Evolutionary conservation across 2,113 vertebrate species (phyloP).

Genomic region (Myanophis thanlyinensis): DNA sequence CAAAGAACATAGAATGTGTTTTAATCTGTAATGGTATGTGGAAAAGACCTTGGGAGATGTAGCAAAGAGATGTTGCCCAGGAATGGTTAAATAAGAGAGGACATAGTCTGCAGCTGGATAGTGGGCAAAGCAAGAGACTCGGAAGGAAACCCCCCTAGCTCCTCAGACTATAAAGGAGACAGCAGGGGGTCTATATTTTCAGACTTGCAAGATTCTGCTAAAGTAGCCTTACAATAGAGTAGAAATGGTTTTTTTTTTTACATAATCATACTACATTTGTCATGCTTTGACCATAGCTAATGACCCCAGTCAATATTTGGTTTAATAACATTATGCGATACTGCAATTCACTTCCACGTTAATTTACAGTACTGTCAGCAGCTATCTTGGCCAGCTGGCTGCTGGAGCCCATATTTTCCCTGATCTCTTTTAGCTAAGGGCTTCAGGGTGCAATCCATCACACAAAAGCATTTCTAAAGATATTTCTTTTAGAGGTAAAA

Average conservation of each 20-base stretch:
- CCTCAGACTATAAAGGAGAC: background rate
- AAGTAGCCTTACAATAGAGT: background rate
- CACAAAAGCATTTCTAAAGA: slow-evolving; percentile 22
- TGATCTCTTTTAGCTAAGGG: background rate
- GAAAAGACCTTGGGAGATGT: background rate
- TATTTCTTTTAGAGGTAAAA: background rate
- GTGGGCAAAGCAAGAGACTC: background rate
- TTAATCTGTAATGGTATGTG: background rate
- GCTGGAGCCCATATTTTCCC: background rate
- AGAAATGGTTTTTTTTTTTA: background rate
- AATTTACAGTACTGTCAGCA: slow-evolving; percentile 33
- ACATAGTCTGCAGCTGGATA: background rate
- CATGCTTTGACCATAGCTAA: slow-evolving; percentile 7
- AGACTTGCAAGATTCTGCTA: background rate
- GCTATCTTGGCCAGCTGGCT: background rate
- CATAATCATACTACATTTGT: background rate
- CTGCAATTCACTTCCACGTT: background rate
- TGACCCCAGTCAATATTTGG: slow-evolving; percentile 16
- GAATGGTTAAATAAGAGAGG: background rate
- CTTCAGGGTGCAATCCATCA: background rate
- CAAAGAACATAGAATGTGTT: slow-evolving; percentile 34
- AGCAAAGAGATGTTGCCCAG: background rate
- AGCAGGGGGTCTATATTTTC: background rate
- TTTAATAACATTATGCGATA: slow-evolving; percentile 25
- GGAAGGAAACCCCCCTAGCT: background rate